A percentile compares a stretch with the other conserved stretches of the same genome.
Conservation (phyloP, 2,113 vertebrate genomes). For the Podilymbus podiceps region DNA sequence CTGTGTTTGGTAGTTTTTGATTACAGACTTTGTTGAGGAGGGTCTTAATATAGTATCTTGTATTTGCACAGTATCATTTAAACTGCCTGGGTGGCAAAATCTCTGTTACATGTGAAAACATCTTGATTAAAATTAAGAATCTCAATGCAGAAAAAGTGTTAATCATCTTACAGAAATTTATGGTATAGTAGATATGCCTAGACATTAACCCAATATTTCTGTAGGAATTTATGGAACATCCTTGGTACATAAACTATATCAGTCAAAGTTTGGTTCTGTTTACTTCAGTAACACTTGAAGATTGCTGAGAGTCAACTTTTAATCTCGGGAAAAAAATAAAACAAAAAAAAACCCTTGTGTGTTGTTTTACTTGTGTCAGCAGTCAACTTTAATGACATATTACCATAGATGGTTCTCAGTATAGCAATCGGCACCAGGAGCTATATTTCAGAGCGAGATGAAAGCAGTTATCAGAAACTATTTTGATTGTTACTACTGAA, state of each 20-base stretch:
- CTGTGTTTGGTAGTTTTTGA: neutral
- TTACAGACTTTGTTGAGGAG: accelerated
- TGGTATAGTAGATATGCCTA: neutral
- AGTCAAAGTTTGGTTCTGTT: neutral
- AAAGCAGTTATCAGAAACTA: neutral
- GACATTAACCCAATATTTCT: neutral
- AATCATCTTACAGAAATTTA: neutral
- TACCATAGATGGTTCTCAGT: neutral
- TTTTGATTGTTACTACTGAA: neutral
- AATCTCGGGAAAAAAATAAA: neutral
- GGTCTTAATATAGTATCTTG: neutral
- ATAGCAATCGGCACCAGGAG: neutral
- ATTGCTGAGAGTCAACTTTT: neutral
- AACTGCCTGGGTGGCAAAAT: neutral
- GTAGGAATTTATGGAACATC: neutral
- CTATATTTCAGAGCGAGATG: neutral
- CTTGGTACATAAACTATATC: neutral
- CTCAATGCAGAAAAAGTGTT: neutral
- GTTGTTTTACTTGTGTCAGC: neutral
- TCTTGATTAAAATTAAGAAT: neutral
- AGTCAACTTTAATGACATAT: neutral
- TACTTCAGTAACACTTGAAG: neutral
- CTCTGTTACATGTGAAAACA: neutral
- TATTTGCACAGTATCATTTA: neutral
- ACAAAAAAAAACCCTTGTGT: neutral